Conservation (phyloP, 2,888 invertebrate genomes). For the Synanthedon vespiformis region DNA sequence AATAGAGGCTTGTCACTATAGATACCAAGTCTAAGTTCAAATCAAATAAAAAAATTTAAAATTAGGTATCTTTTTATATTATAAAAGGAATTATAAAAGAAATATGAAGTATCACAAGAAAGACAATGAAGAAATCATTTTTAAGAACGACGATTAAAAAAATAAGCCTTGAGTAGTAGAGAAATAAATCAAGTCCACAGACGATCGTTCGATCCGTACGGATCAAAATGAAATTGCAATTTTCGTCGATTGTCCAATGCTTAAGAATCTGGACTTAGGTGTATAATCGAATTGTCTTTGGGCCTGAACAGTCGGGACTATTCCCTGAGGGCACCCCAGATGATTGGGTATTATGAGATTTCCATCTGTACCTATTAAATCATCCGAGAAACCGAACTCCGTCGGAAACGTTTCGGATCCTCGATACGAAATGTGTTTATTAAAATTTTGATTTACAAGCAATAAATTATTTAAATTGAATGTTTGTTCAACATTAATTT, state of each 20-base stretch:
- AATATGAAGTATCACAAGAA: no score
- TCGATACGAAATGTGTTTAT: slow-evolving; percentile 22
- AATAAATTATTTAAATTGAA: background rate
- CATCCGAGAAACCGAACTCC: slow-evolving; percentile 25
- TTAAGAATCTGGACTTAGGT: background rate
- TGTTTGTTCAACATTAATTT: no score
- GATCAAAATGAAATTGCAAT: background rate
- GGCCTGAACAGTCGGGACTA: background rate
- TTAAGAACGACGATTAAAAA: no score
- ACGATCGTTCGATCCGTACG: no score
- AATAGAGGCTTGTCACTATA: no score
- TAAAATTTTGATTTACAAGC: slow-evolving; percentile 1
- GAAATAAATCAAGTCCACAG: no score
- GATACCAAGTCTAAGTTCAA: no score
- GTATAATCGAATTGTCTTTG: background rate
- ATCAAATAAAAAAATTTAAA: no score
- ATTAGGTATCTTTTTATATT: no score
- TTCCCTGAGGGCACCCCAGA: slow-evolving; percentile 31
- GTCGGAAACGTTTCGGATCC: slow-evolving; percentile 11
- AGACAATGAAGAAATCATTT: no score
- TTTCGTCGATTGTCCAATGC: background rate
- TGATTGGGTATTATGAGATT: slow-evolving; percentile 67
- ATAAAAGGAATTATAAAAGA: no score
- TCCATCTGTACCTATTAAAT: slow-evolving; percentile 45
- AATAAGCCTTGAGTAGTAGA: no score